A percentile compares a stretch with the other conserved stretches of the same genome.
Conservation (phyloP, 1,140 invertebrate genomes). For the Aphis gossypii region DNA sequence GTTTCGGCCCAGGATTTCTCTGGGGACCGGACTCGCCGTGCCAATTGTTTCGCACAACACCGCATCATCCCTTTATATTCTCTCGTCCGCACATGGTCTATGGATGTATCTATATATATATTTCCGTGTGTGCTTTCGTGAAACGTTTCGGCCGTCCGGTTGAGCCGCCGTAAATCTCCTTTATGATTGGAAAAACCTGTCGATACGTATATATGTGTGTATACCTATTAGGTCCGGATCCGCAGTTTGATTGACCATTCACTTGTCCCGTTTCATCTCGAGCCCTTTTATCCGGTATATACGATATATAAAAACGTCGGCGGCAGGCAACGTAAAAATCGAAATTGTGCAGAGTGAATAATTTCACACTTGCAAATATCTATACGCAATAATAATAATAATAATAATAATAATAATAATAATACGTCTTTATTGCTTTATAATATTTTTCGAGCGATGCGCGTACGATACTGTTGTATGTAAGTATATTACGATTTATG, state of each 20-base stretch:
- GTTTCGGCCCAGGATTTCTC: slow-evolving; percentile 51
- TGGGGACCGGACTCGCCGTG: slow-evolving; percentile 45
- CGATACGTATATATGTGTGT: neutral
- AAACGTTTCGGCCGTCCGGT: neutral
- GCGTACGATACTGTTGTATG: too few species aligned
- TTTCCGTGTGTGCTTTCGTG: neutral
- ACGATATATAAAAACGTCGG: neutral
- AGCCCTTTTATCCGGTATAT: neutral
- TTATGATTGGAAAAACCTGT: slow-evolving; percentile 46
- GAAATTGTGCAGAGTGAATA: neutral
- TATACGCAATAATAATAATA: neutral
- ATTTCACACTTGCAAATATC: neutral
- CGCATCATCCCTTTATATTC: neutral
- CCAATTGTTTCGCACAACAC: slow-evolving; percentile 55
- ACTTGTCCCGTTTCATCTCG: neutral
- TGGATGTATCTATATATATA: neutral
- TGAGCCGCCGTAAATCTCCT: slow-evolving; percentile 43
- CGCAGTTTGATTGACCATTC: slow-evolving; percentile 21
- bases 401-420: neutral
- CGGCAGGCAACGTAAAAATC: neutral
- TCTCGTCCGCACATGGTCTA: neutral
- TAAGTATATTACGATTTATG: too few species aligned
- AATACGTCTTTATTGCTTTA: neutral
- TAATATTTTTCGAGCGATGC: neutral
- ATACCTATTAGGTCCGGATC: neutral